Percentiles rank a stretch among this genome's conserved stretches.
phyloP scores from a whole-genome alignment of 2,797 vertebrate species.

The Lacerta bilineata region DNA sequence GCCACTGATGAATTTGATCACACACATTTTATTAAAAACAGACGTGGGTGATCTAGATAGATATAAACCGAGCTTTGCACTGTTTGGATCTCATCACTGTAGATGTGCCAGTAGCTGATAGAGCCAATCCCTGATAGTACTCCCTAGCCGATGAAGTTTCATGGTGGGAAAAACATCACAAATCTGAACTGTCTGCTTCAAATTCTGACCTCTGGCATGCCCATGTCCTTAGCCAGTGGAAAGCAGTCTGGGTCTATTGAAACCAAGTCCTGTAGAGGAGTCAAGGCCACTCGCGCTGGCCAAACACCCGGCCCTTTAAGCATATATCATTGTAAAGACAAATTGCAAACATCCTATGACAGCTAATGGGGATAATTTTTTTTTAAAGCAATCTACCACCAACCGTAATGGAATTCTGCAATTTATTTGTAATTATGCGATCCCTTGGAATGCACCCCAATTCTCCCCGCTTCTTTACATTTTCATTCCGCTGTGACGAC shows the following conservation, averaged over 20 bases:
- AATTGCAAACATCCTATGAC: neutral
- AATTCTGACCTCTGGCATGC: conserved; percentile 41
- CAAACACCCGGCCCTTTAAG: conserved; percentile 38
- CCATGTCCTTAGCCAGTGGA: conserved; percentile 39
- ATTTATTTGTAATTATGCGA: conserved; percentile 54
- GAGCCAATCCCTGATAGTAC: conserved; percentile 12
- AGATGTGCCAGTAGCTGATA: neutral
- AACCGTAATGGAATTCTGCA: neutral
- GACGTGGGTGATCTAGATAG: conserved; percentile 11
- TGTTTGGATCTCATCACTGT: conserved; percentile 40
- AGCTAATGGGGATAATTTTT: conserved; percentile 2
- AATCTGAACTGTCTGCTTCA: conserved; percentile 30
- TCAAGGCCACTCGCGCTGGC: conserved; percentile 46
- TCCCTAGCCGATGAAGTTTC: conserved; percentile 23
- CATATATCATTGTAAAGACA: conserved; percentile 44
- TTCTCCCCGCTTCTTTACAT: conserved; percentile 60
- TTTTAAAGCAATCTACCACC: conserved; percentile 47
- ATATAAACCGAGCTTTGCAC: conserved; percentile 44
- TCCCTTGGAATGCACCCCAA: conserved; percentile 59
- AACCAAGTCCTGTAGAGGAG: conserved; percentile 31
- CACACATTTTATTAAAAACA: conserved; percentile 42
- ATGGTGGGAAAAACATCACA: conserved; percentile 36
- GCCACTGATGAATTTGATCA: conserved; percentile 36
- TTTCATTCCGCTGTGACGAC: conserved; percentile 68
- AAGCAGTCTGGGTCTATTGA: conserved; percentile 39